Evolutionary conservation across 2,113 vertebrate genomes (phyloP).

Genomic region (Pardalotus punctatus): DNA sequence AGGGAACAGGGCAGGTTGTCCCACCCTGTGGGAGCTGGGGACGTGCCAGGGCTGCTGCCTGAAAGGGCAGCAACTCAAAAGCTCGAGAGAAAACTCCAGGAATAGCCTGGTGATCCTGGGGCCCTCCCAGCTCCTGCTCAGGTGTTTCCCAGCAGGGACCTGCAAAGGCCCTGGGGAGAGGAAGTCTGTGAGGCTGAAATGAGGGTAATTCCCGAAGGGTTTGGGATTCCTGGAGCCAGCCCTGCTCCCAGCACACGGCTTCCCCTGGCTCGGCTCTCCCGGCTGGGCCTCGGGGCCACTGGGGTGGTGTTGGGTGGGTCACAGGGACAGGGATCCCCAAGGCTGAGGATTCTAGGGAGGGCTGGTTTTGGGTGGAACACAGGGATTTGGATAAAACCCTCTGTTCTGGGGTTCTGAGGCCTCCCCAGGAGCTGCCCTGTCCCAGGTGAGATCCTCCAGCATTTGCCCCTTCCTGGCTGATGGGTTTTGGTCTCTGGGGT

Average conservation of each 20-base stretch:
- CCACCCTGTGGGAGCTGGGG: neutral
- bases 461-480: neutral
- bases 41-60: neutral
- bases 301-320: fast-evolving
- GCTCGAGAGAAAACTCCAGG: neutral
- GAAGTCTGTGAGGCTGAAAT: neutral
- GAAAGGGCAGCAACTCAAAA: neutral
- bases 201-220: neutral
- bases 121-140: neutral
- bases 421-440: neutral
- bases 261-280: neutral
- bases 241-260: neutral
- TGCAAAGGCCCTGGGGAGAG: neutral
- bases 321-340: fast-evolving
- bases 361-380: neutral
- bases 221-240: neutral
- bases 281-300: fast-evolving
- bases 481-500: neutral
- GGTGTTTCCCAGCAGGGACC: neutral
- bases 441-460: neutral
- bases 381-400: neutral
- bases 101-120: neutral
- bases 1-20: neutral
- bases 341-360: fast-evolving
- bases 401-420: neutral